Conservation (phyloP, 2,797 vertebrate species). For the Synanceia verrucosa region DNA sequence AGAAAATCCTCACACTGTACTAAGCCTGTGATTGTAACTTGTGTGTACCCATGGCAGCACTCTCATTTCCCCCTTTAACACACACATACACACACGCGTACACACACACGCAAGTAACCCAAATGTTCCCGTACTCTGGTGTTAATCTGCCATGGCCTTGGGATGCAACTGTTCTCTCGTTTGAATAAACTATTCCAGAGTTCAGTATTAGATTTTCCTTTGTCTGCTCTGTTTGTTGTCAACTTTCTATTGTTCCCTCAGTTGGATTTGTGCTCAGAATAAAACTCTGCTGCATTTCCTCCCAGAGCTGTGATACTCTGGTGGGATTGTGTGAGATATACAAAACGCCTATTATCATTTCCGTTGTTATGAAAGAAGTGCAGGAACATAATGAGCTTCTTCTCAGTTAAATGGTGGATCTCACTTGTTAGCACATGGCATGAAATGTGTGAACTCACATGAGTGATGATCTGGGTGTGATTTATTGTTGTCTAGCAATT, state of each 20-base stretch:
- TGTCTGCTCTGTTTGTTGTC: slow-evolving; percentile 35
- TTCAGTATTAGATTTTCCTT: slow-evolving; percentile 38
- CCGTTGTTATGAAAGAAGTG: slow-evolving; percentile 14
- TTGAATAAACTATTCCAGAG: slow-evolving; percentile 28
- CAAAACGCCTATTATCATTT: slow-evolving; percentile 15
- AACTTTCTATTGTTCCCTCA: slow-evolving; percentile 26
- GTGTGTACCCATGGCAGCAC: not conserved
- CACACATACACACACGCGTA: not conserved
- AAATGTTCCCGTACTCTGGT: slow-evolving; percentile 16
- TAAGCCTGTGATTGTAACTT: slow-evolving; percentile 9
- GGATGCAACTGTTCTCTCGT: slow-evolving; percentile 41
- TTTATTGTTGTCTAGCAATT: not conserved
- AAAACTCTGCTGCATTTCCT: slow-evolving; percentile 13
- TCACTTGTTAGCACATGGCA: slow-evolving; percentile 5
- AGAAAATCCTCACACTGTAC: slow-evolving; percentile 1
- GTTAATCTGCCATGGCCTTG: slow-evolving; percentile 39
- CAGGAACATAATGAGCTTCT: slow-evolving; percentile 15
- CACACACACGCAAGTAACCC: slow-evolving; percentile 1
- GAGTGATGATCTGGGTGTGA: not conserved
- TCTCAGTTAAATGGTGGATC: slow-evolving; percentile 8
- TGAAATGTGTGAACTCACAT: slow-evolving; percentile 2
- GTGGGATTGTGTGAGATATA: slow-evolving; percentile 5
- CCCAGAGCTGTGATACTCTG: slow-evolving; percentile 9
- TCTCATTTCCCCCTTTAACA: slow-evolving; percentile 27
- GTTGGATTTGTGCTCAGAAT: slow-evolving; percentile 37